Evolutionary conservation across 35 echinoderm and acorn worm genomes (phyloP), one percentile per base, ranked within the genome.

Genomic region (Patiria miniata): DNA sequence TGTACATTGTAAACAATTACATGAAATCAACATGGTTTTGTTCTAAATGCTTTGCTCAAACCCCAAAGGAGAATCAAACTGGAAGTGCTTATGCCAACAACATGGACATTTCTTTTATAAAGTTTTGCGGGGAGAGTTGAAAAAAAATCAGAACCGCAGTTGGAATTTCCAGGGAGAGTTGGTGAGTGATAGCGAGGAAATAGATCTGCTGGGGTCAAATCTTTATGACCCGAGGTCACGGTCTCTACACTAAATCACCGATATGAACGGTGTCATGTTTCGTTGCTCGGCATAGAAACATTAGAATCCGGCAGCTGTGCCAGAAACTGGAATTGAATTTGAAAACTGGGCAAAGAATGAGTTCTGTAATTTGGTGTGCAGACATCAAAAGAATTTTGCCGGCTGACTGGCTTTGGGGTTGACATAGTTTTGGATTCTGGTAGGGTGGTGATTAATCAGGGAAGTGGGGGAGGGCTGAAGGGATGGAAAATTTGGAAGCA

Each of bases 181-280:
- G 85, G 15, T 87, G 85, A 87, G 85, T 87, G 85, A 87, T 77
- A 60, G 39, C 52, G 51, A 87, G 85, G 85, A 87, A 87, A 87
- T 87, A 87, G 85, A 87, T 87, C 85, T 77, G 76, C 39, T 40
- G 76, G 68, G 85, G 85, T 79, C 85, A 40, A 7, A 51, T 44
- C 33, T 79, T 78, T 79, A 79, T 87, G 85, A 77, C 77, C 52
- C 54, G 85, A 52, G 85, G 85, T 77, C 73, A 69, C 28, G 61
- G 61, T 69, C 61, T 34, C 61, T 12, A 69, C 61, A 23, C 61
- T 69, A 69, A 69, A 69, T 69, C 61, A 69, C 61, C 23, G 61
- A 69, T 69, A 69, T 69, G 61, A 69, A 69, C 34, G 18, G 61
- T 69, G 61, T 69, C 61, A 69, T 69, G 61, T 69, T 34, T 32